Evolutionary conservation across 2,888 invertebrate genomes (phyloP).

Genomic region (Drosophila ustulata): DNA sequence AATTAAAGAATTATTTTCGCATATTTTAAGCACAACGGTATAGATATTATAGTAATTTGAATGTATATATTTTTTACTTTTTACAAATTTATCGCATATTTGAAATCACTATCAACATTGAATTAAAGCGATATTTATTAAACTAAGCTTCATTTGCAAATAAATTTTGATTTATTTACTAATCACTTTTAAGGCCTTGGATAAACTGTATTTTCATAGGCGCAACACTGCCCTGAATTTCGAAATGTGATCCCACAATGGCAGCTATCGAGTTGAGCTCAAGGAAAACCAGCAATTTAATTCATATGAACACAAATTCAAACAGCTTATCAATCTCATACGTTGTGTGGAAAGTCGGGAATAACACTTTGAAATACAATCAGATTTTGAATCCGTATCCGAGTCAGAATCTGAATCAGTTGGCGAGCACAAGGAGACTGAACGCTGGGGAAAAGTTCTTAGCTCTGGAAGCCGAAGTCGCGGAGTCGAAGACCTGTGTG

Average conservation of each 20-base stretch:
- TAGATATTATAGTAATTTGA: no score
- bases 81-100: no score
- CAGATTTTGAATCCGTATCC: constrained; percentile 30
- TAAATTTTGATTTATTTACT: not conserved
- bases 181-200: not conserved
- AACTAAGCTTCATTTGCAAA: not conserved
- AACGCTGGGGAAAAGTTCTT: constrained; percentile 21
- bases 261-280: constrained; percentile 24
- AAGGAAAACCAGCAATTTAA: constrained; percentile 42
- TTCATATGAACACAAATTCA: constrained; percentile 2
- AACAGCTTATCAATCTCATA: constrained; percentile 12
- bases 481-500: constrained; percentile 7
- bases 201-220: not conserved
- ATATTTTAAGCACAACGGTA: no score
- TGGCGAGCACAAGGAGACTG: constrained; percentile 59
- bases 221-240: constrained; percentile 19
- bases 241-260: constrained; percentile 42
- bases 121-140: no score
- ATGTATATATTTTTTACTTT: no score
- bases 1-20: no score
- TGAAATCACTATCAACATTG: no score
- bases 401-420: constrained; percentile 48
- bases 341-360: constrained; percentile 16
- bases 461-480: not conserved
- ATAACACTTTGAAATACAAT: constrained; percentile 12